phyloP scores from a whole-genome alignment of 2,888 invertebrate genomes.

The Cosmia pyralina region DNA sequence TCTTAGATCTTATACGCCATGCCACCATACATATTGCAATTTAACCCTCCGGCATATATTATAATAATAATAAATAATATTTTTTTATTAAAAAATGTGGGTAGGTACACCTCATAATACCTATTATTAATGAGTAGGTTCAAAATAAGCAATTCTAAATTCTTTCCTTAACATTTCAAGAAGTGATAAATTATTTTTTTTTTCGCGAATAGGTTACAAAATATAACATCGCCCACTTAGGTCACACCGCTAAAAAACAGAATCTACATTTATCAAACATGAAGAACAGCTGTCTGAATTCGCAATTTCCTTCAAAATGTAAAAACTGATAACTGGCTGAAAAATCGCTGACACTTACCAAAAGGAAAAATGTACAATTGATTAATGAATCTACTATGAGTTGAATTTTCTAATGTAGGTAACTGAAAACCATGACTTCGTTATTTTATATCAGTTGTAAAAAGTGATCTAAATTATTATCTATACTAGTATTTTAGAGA shows the following conservation, averaged over 20 bases:
- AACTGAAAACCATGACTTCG: constrained; percentile 15
- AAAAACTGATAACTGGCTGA: constrained; percentile 16
- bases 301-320: constrained; percentile 11
- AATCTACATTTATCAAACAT: constrained; percentile 35
- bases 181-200: background rate
- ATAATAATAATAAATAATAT: no score
- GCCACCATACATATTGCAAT: no score
- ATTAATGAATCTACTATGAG: constrained; percentile 46
- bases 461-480: background rate
- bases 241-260: constrained; percentile 1
- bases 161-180: background rate
- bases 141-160: background rate
- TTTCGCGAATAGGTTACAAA: background rate
- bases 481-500: no score
- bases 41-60: no score
- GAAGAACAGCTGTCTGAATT: constrained; percentile 17
- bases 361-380: constrained; percentile 25
- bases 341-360: constrained; percentile 20
- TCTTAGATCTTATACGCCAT: no score
- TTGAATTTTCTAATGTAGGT: constrained; percentile 20
- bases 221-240: background rate
- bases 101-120: no score
- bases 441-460: background rate
- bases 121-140: background rate
- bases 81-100: no score